Conservation (phyloP, 2,888 invertebrate species). For the Hyppa rectilinea region DNA sequence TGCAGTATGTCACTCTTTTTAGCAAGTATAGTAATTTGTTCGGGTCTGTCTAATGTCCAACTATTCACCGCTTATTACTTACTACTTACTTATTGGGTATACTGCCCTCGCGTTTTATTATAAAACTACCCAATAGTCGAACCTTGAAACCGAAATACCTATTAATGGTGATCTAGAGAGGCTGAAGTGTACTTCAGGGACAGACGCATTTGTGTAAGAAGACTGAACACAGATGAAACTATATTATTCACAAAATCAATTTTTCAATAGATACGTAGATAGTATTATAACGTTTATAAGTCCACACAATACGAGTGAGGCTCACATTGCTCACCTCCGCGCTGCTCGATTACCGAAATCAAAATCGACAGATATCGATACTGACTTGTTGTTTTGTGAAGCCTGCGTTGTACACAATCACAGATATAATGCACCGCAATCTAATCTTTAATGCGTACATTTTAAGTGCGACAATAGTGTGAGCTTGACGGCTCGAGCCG, state of each 20-base stretch:
- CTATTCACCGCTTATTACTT: background rate
- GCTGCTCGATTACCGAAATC: slow-evolving; percentile 82
- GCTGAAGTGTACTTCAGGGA: background rate
- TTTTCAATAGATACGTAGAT: slow-evolving; percentile 38
- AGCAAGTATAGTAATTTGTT: background rate
- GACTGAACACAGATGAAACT: slow-evolving; percentile 14
- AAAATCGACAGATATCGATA: slow-evolving; percentile 85
- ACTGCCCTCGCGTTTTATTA: background rate
- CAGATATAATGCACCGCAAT: slow-evolving; percentile 34
- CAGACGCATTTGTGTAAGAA: background rate
- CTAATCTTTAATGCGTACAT: slow-evolving; percentile 46
- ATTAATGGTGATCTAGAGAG: background rate
- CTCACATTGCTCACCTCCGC: slow-evolving; percentile 57
- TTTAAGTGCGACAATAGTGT: slow-evolving; percentile 57
- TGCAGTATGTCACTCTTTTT: background rate
- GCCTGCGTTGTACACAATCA: slow-evolving; percentile 68
- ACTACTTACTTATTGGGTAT: too few relatives aligned
- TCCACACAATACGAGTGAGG: slow-evolving; percentile 56
- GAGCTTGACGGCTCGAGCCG: slow-evolving; percentile 48
- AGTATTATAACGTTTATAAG: slow-evolving; percentile 47
- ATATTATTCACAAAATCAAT: slow-evolving; percentile 52
- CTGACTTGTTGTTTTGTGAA: slow-evolving; percentile 76
- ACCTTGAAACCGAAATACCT: background rate
- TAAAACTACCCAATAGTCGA: too few relatives aligned
- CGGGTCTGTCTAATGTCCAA: too few relatives aligned